Base-by-base conservation (phyloP, 2,113 vertebrate species). In the Chaetops frenatus region DNA sequence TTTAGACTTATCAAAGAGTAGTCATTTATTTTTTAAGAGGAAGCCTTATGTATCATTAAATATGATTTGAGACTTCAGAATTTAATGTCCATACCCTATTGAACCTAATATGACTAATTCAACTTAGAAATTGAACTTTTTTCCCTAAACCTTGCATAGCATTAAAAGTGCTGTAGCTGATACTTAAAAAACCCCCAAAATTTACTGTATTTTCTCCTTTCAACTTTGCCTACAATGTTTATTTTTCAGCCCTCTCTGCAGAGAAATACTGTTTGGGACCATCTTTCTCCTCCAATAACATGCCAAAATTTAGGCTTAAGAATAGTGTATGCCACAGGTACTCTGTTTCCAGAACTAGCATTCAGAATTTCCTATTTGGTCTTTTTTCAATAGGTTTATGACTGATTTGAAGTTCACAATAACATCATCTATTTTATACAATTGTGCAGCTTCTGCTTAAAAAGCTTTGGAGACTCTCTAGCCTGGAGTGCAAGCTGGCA, bases 341-440 rank as follows among this genome's bases (percentile, higher is more conserved):
- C 4, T 58, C 13, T 38, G 12, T 42, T 74, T 91, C 15, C 16
- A 44, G 31, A 83, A 65, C 44, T 64, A 47, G 28, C 25, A 31
- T 51, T 72, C 48, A 45, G 25, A 72, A 48, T 69, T 76, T 69
- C 7, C 12, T 51, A 12, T 65, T 71, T 77, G 15, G 12, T 74
- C 18, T 38, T 70, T 71, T 45, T 53, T 69, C 5, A 23, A 2
- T 15, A 29, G 11, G 0, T 27, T 7, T 81, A 1, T 44, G 66
- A 25, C 0, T 2, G 29, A 9, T 81, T 64, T 74, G 36, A 23
- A 36, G 29, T 33, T 78, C 2, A 2, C 57, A 72, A 14, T 16
- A n/a, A 15, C 24, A 45, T 31, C 1, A 1, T 58, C 13, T 35
- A 1, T 27, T 7, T 38, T 66, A 28, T 1, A 14, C 1, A 31